Base-by-base conservation (phyloP, 37 sponge, comb jelly and placozoan species). In the Eunapius fragilis region DNA sequence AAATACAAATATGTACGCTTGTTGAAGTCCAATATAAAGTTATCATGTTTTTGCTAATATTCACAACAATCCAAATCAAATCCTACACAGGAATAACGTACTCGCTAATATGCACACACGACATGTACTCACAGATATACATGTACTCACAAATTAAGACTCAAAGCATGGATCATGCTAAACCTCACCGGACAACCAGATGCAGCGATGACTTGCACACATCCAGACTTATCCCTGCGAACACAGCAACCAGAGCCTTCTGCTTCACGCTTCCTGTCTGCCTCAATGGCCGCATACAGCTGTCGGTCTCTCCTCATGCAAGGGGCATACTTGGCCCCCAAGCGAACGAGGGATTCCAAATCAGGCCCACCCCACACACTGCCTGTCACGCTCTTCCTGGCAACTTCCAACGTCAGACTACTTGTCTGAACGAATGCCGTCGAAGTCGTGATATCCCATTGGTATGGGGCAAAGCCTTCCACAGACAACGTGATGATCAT, bases 261-360 rank as follows among this genome's bases (percentile, higher is more conserved):
- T 34, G 31, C 41, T 84, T 98, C 98, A 0, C 14, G 4, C 33
- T n/a, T 68, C 9, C 80, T 31, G 77, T 96, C 96, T 23, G 24
- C 31, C 11, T 88, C 90, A 76, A 97, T 85, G n/a, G 75, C 91
- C 35, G 72, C 47, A 49, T 89, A 84, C 34, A 93, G 80, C 31
- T 81, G 84, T 68, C 74, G n/a, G 75, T 96, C 96, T 35, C 71
- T 30, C 37, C 96, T 36, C 96, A 96, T 96, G 37, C 96, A 96
- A 0, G 96, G 96, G 3, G 87, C 91, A 75, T 90, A 96, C 73
- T 82, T 78, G 19, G 97, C 97, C 27, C 97, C 97, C 37, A 96
- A 88, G 3, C 83, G 79, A 30, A 96, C 91, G 38, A 96, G 83
- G 25, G 77, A 69, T 34, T 86, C 80, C 88, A 92, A 92, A 31